These are phyloP conservation scores for Stegostoma tigrinum DNA, from an alignment of 2,113 vertebrate species.

Conservation along the genomic window DNA sequence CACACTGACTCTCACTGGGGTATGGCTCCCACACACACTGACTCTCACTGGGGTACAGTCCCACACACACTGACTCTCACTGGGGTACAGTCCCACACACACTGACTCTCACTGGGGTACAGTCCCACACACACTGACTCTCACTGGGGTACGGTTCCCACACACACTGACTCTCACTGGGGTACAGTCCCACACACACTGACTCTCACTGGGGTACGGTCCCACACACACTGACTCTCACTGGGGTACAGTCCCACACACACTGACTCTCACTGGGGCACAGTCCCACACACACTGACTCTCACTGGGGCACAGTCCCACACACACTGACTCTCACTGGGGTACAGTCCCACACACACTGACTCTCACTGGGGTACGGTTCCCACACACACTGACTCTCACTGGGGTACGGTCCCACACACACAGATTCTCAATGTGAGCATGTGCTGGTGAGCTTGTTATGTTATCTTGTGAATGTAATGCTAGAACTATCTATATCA, in stretches of 20 bases:
- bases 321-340: too few species aligned
- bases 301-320: not conserved
- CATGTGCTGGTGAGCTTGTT: too few species aligned
- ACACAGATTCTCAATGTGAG: not conserved
- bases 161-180: not conserved
- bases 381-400: not conserved
- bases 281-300: not conserved
- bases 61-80: not conserved
- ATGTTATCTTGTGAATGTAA: too few species aligned
- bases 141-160: not conserved
- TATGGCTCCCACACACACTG: not conserved
- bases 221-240: not conserved
- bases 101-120: not conserved
- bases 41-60: not conserved
- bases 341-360: not conserved
- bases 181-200: not conserved
- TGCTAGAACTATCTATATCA: too few species aligned
- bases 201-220: not conserved
- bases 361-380: not conserved
- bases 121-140: not conserved
- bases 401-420: not conserved
- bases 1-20: not conserved
- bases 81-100: not conserved
- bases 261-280: not conserved
- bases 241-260: not conserved